Conservation (phyloP, 2,797 vertebrate genomes). For the Xenops minutus region DNA sequence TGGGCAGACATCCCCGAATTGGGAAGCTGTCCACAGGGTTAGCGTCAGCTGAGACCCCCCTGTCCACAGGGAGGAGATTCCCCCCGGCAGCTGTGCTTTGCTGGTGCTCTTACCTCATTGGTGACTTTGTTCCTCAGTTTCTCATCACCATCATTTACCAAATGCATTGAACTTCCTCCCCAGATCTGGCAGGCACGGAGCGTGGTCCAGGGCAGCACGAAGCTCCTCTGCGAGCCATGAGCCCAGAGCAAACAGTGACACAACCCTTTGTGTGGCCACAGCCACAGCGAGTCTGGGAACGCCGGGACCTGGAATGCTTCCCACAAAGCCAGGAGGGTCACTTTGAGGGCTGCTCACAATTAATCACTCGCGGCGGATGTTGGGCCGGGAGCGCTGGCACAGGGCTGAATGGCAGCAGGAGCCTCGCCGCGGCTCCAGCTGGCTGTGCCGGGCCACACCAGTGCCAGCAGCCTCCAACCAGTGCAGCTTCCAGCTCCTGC, state of each 20-base stretch:
- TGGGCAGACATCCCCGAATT: neutral
- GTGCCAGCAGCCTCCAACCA: neutral
- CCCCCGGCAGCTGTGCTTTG: neutral
- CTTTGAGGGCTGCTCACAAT: neutral
- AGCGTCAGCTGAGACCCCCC: neutral
- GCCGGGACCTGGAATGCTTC: neutral
- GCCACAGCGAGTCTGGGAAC: neutral
- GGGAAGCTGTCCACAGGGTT: neutral
- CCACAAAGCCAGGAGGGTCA: conserved; percentile 9
- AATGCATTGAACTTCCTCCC: neutral
- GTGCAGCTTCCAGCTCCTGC: neutral
- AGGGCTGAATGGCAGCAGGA: neutral
- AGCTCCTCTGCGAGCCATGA: rapidly evolving
- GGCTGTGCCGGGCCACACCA: neutral
- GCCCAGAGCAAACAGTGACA: neutral
- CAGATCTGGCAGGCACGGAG: rapidly evolving
- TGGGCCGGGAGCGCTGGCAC: neutral
- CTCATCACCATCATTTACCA: neutral
- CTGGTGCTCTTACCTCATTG: neutral
- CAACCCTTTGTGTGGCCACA: neutral
- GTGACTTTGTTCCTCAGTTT: neutral
- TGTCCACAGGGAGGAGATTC: rapidly evolving
- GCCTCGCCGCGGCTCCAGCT: neutral
- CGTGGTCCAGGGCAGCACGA: rapidly evolving
- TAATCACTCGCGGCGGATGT: neutral